phyloP scores from a whole-genome alignment of 2,797 vertebrate species.

The Crocidura indochinensis region DNA sequence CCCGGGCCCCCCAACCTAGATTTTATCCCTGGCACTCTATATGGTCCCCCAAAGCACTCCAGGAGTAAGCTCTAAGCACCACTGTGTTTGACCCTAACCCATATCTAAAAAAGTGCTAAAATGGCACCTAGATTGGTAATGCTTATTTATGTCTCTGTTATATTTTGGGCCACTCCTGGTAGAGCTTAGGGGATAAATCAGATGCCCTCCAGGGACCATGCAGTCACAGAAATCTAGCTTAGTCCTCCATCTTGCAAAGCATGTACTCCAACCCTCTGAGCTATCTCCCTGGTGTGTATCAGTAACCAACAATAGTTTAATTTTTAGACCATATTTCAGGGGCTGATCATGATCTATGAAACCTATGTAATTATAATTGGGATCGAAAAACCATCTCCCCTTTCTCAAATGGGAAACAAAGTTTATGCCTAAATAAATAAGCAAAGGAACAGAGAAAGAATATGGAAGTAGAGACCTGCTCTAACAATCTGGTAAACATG shows the following conservation, averaged over 20 bases:
- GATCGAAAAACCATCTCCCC: neutral
- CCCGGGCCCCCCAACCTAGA: no score
- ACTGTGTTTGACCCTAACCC: no score
- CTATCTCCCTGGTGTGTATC: no score
- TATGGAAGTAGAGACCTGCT: neutral
- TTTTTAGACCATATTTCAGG: neutral
- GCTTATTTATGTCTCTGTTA: no score
- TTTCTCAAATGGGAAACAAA: slow-evolving; percentile 8
- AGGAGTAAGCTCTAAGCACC: no score
- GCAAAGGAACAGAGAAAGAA: neutral
- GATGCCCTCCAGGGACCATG: no score
- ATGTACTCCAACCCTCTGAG: no score
- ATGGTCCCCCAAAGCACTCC: no score
- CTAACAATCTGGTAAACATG: neutral
- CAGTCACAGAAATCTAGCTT: no score
- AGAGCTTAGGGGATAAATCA: neutral
- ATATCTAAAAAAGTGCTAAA: neutral
- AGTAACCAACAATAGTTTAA: neutral
- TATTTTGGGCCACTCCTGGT: no score
- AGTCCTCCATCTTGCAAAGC: no score
- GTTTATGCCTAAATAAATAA: neutral
- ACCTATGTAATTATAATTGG: neutral
- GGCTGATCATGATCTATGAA: neutral
- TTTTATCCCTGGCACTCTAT: no score
- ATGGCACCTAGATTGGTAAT: neutral